These are phyloP conservation scores for Cygnus atratus DNA, from an alignment of 2,113 vertebrate species.

Conservation along the genomic window DNA sequence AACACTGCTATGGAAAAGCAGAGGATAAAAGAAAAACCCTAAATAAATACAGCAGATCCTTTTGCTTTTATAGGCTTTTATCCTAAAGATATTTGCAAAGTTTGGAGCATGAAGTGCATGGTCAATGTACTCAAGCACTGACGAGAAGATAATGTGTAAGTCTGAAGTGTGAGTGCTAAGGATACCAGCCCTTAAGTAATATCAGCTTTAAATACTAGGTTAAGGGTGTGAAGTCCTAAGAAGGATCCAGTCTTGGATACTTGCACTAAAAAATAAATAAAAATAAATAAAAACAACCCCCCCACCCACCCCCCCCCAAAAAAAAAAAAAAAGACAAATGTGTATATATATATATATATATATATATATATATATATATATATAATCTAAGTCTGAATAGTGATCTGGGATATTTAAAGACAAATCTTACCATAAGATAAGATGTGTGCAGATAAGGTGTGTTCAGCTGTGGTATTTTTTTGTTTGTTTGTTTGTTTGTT, in stretches of 20 bases:
- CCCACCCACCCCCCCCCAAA: accelerated
- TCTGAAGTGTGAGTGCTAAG: background rate
- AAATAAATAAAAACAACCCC: background rate
- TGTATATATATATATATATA: background rate
- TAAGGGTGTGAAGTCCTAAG: background rate
- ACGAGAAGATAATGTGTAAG: background rate
- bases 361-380: background rate
- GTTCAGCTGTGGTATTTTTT: background rate
- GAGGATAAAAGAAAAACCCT: background rate
- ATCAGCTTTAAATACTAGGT: background rate
- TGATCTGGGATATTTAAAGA: background rate
- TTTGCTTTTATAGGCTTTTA: background rate
- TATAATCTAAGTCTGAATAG: background rate
- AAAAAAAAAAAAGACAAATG: background rate
- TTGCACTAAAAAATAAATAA: background rate
- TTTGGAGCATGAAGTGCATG: background rate
- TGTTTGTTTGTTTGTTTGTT: background rate
- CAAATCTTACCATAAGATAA: background rate
- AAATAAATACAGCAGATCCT: background rate
- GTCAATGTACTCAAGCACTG: background rate
- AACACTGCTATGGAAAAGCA: background rate
- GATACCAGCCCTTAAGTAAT: background rate
- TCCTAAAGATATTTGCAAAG: background rate
- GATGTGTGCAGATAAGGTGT: background rate
- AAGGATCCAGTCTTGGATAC: background rate